Percentiles rank a stretch among this genome's conserved stretches.
These are phyloP conservation scores for Bovichtus variegatus DNA, from an alignment of 2,797 vertebrate genomes.

Conservation along the genomic window DNA sequence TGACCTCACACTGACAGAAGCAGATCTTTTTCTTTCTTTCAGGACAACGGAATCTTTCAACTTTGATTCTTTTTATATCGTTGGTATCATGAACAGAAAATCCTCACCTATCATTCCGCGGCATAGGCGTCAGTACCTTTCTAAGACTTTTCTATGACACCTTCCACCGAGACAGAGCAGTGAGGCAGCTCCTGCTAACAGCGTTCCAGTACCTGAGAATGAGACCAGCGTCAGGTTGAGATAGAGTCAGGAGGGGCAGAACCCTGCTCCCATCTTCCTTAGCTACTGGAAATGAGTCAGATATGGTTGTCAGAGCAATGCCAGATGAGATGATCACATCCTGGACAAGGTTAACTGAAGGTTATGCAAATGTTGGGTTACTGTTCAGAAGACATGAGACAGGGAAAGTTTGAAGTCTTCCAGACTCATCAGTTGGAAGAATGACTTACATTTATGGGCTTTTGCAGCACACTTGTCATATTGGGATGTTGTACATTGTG, in stretches of 20 bases:
- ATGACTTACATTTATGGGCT: slow-evolving; percentile 40
- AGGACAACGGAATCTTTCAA: slow-evolving; percentile 33
- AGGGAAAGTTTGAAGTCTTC: slow-evolving; percentile 50
- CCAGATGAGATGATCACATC: slow-evolving; percentile 83
- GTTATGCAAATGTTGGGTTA: slow-evolving; percentile 60
- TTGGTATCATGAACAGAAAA: slow-evolving; percentile 75
- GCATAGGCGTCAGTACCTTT: slow-evolving; percentile 80
- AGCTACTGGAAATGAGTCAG: slow-evolving; percentile 73
- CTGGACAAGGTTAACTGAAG: slow-evolving; percentile 72
- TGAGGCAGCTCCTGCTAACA: slow-evolving; percentile 85
- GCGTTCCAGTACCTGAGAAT: slow-evolving; percentile 86
- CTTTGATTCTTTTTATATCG: slow-evolving; percentile 61
- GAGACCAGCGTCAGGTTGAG: slow-evolving; percentile 83
- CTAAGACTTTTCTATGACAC: slow-evolving; percentile 84
- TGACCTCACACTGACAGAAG: slow-evolving; percentile 15
- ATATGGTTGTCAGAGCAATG: slow-evolving; percentile 79
- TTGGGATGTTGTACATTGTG: slow-evolving; percentile 31
- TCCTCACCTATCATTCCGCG: slow-evolving; percentile 83
- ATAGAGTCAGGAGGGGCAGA: slow-evolving; percentile 66
- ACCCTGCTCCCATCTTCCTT: slow-evolving; percentile 62
- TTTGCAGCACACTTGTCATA: slow-evolving; percentile 33
- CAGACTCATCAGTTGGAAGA: slow-evolving; percentile 51
- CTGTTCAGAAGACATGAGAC: slow-evolving; percentile 53
- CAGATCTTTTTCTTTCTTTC: slow-evolving; percentile 21
- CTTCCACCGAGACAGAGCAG: slow-evolving; percentile 86